These are phyloP conservation scores for Rhynchophorus ferrugineus DNA, from an alignment of 1,140 invertebrate genomes.

Conservation along the genomic window DNA sequence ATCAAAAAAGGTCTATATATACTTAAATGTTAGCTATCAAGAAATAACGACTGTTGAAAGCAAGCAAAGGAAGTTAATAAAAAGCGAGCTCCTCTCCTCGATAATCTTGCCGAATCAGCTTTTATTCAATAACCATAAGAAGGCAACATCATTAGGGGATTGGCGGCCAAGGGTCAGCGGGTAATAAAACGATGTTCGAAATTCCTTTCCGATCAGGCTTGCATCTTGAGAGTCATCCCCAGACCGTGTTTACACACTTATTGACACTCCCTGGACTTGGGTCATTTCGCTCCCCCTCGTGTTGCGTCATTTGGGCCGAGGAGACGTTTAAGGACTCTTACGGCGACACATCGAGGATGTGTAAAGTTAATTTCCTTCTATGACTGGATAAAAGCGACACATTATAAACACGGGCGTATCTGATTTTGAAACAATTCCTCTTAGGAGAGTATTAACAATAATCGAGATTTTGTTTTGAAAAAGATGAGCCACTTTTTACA, in stretches of 20 bases:
- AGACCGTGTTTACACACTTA: slow-evolving; percentile 29
- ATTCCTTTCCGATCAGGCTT: slow-evolving; percentile 28
- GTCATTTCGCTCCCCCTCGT: slow-evolving; percentile 4
- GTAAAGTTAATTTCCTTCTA: neutral
- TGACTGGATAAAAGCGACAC: no score
- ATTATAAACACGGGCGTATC: no score
- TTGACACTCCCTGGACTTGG: slow-evolving; percentile 28
- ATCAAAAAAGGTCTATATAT: no score
- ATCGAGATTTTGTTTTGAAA: no score
- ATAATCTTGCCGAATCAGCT: neutral
- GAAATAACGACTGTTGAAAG: no score
- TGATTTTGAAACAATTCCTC: no score
- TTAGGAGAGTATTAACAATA: no score
- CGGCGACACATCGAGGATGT: neutral
- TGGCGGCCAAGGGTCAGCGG: slow-evolving; percentile 25
- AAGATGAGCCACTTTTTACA: no score
- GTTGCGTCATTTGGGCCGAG: neutral
- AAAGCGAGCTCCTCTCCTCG: neutral
- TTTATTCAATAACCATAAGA: slow-evolving; percentile 22
- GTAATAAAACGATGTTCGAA: slow-evolving; percentile 32
- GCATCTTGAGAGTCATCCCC: slow-evolving; percentile 28
- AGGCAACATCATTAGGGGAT: slow-evolving; percentile 27
- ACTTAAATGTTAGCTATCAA: no score
- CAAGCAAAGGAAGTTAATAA: neutral
- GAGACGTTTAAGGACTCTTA: neutral